Evolutionary conservation across 2,113 vertebrate species (phyloP).

Genomic region (Atractosteus spatula): DNA sequence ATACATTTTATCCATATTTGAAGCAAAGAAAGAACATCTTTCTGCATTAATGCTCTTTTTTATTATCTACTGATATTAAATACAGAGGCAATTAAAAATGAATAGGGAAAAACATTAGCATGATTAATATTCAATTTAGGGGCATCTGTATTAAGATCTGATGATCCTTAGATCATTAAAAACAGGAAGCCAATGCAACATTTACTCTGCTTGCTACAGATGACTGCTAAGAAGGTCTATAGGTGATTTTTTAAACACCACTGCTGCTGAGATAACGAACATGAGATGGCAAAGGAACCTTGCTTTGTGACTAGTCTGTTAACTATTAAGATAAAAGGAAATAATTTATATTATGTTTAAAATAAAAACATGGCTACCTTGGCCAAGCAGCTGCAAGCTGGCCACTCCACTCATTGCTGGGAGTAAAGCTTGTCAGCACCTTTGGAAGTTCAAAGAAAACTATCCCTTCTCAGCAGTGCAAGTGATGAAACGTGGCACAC

Average conservation of each 20-base stretch:
- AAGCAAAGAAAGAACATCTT: too few species aligned
- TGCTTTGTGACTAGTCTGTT: neutral
- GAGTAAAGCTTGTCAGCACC: conserved; percentile 12
- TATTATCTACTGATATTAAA: neutral
- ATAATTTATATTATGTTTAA: conserved; percentile 25
- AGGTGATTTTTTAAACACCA: neutral
- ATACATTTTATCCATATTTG: too few species aligned
- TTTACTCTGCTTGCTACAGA: neutral
- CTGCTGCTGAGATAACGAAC: conserved; percentile 9
- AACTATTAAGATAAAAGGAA: conserved; percentile 8
- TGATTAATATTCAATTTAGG: conserved; percentile 10
- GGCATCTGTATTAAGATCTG: conserved; percentile 1
- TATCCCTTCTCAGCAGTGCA: too few species aligned
- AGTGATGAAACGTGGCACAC: too few species aligned
- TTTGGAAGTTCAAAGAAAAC: neutral
- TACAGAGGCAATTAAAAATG: neutral
- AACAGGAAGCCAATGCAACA: neutral
- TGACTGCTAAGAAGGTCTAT: neutral
- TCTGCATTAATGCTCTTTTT: too few species aligned
- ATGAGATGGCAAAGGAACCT: conserved; percentile 10
- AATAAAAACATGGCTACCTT: conserved; percentile 17
- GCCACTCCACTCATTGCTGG: conserved; percentile 9
- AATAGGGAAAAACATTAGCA: neutral
- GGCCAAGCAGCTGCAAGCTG: conserved; percentile 11
- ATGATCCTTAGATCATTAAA: conserved; percentile 14